Evolutionary conservation across 2,113 vertebrate genomes (phyloP).

Genomic region (Megaleporinus macrocephalus): DNA sequence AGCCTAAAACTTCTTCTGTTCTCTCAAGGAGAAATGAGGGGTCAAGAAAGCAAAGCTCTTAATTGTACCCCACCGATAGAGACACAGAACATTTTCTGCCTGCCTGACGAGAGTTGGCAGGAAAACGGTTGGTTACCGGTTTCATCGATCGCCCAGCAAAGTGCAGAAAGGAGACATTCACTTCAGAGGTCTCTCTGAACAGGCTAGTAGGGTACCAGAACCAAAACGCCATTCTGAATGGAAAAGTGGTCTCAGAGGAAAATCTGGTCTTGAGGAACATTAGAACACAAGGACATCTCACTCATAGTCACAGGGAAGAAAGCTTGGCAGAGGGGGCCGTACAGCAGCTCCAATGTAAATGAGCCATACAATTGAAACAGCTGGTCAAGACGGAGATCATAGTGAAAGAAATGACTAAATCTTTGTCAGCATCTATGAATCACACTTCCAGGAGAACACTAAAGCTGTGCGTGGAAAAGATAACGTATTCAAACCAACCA

Average conservation of each 20-base stretch:
- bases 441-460: not conserved
- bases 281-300: not conserved
- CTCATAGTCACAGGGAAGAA: not conserved
- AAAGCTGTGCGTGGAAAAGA: too few relatives aligned
- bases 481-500: too few relatives aligned
- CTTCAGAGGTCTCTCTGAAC: conserved; percentile 13
- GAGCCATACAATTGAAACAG: conserved; percentile 20
- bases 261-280: conserved; percentile 5
- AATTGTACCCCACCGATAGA: conserved; percentile 22
- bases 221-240: not conserved
- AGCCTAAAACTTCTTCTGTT: not conserved
- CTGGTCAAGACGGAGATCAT: conserved; percentile 12
- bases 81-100: conserved; percentile 1
- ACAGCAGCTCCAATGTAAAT: conserved; percentile 4
- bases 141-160: conserved; percentile 24
- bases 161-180: conserved; percentile 23
- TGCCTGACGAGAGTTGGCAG: conserved; percentile 11
- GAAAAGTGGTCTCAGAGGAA: not conserved
- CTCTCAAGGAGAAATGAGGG: conserved; percentile 1
- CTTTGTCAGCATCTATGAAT: not conserved
- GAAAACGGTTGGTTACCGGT: conserved; percentile 24
- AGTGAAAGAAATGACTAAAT: not conserved
- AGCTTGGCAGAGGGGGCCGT: not conserved
- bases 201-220: not conserved
- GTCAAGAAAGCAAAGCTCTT: conserved; percentile 34